Conservation (phyloP, 2,797 vertebrate genomes). For the Acanthiza pusilla region DNA sequence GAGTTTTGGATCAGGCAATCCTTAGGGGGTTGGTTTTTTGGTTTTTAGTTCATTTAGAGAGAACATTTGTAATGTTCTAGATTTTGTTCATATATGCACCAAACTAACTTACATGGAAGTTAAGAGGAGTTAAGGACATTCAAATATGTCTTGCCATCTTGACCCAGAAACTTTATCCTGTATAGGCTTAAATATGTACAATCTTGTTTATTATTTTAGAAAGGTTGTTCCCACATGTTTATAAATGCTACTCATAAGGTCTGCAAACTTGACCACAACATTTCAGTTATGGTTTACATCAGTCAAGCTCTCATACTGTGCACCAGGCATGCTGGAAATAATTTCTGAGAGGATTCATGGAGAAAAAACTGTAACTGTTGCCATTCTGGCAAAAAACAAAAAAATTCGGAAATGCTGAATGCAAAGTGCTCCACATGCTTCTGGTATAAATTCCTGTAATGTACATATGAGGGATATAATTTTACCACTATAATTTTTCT, state of each 20-base stretch:
- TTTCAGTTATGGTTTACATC: background rate
- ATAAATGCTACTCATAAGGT: background rate
- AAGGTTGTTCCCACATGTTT: background rate
- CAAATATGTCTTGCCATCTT: background rate
- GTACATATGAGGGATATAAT: background rate
- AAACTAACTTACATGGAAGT: background rate
- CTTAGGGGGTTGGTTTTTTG: background rate
- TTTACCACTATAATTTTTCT: background rate
- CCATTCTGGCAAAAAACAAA: background rate
- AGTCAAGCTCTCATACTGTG: background rate
- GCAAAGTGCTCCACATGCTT: background rate
- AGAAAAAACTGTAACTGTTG: background rate
- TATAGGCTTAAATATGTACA: background rate
- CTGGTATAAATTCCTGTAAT: background rate
- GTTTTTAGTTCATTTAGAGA: background rate
- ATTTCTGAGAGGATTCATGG: background rate
- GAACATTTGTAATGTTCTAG: background rate
- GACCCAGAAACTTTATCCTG: background rate
- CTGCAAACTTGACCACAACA: background rate
- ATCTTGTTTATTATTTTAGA: background rate
- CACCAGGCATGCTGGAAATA: background rate
- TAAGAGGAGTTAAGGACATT: background rate
- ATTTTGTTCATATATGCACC: background rate
- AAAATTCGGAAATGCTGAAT: background rate
- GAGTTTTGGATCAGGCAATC: background rate